Evolutionary conservation across 2,888 invertebrate genomes (phyloP).

Genomic region (Phyllotreta striolata): DNA sequence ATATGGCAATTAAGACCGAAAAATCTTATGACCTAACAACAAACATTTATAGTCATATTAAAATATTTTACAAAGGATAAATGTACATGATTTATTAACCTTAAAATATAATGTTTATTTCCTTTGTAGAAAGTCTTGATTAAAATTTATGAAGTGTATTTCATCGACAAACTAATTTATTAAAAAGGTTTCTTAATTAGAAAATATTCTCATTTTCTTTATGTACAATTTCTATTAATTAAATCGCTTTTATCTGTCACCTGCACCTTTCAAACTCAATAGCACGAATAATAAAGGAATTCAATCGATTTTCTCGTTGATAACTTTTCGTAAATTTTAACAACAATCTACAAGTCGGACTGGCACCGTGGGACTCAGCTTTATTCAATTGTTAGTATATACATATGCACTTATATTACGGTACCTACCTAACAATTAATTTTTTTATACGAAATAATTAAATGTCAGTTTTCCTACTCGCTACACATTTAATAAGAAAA

Average conservation of each 20-base stretch:
- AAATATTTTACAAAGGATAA: conserved; percentile 9
- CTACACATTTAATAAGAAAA: too few relatives aligned
- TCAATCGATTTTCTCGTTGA: too few relatives aligned
- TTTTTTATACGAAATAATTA: not conserved
- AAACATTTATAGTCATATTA: not conserved
- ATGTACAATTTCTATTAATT: too few relatives aligned
- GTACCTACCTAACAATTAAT: conserved; percentile 4
- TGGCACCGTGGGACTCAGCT: conserved; percentile 19
- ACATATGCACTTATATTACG: conserved; percentile 8
- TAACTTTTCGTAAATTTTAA: conserved; percentile 1
- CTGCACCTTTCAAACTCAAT: not conserved
- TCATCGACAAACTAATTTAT: too few relatives aligned
- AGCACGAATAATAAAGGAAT: not conserved
- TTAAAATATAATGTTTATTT: conserved; percentile 7
- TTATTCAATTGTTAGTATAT: conserved; percentile 2
- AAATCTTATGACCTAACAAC: not conserved
- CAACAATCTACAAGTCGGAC: conserved; percentile 5
- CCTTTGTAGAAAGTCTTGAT: conserved; percentile 1
- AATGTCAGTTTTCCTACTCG: too few relatives aligned
- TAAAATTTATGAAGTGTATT: conserved; percentile 5
- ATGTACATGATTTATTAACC: not conserved
- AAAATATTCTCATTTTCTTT: too few relatives aligned
- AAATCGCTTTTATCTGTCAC: too few relatives aligned
- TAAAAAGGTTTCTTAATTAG: too few relatives aligned
- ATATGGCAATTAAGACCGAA: too few relatives aligned